A percentile compares a stretch with the other conserved stretches of the same genome.
These are phyloP conservation scores for Pheosia tremula DNA, from an alignment of 2,888 invertebrate species.

Conservation along the genomic window DNA sequence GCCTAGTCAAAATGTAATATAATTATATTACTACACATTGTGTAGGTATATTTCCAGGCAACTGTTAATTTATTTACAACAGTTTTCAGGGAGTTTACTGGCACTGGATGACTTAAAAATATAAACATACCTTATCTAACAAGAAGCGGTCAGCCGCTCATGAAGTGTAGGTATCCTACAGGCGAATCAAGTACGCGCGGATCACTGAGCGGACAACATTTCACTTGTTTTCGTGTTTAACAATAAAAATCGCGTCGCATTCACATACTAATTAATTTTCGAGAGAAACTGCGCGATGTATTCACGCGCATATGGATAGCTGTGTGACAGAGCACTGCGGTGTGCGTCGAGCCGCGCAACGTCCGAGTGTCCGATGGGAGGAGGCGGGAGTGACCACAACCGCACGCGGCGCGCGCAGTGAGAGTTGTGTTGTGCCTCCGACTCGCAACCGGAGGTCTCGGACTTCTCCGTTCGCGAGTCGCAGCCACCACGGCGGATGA, in stretches of 20 bases:
- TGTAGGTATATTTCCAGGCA: not conserved
- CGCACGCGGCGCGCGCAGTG: conserved; percentile 81
- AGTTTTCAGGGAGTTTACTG: not conserved
- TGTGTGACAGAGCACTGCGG: conserved; percentile 68
- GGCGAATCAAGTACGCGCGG: conserved; percentile 53
- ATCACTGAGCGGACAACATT: conserved; percentile 73
- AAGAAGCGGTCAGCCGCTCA: conserved; percentile 66
- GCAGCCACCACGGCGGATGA: conserved; percentile 46
- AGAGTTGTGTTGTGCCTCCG: conserved; percentile 68
- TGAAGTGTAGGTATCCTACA: conserved; percentile 62
- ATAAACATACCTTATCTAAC: conserved; percentile 12
- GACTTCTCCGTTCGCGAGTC: conserved; percentile 46
- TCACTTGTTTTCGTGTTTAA: conserved; percentile 74
- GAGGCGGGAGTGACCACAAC: conserved; percentile 70
- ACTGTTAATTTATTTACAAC: not conserved
- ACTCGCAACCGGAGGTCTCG: not conserved
- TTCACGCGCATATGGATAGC: conserved; percentile 65
- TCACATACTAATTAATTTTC: conserved; percentile 78
- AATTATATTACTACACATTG: not conserved
- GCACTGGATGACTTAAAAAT: conserved; percentile 25
- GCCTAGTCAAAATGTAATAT: not conserved
- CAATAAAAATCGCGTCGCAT: conserved; percentile 67
- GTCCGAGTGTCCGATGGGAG: conserved; percentile 52
- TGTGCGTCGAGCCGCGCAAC: conserved; percentile 51
- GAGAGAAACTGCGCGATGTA: conserved; percentile 71